Base-by-base conservation (phyloP, 2,113 vertebrate genomes). In the Thoracochromis brauschi region DNA sequence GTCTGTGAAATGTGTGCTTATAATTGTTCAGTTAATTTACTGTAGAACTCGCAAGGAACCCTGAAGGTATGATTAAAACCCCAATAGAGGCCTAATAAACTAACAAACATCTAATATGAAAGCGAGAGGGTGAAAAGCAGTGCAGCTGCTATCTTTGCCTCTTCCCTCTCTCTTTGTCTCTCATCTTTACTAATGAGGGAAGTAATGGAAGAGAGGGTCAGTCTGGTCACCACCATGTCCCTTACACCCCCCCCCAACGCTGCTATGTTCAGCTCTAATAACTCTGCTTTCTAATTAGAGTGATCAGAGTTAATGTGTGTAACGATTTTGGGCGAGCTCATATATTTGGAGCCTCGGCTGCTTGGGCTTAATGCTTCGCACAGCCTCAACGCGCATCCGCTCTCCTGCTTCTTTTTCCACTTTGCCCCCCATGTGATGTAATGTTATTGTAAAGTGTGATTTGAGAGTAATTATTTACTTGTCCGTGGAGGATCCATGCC, bases 381-480 rank as follows among this genome's bases (percentile, higher is more conserved):
- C 9, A 26, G 19, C 49, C 83, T 19, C 38, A 3, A 24, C 63
- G 8, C 9, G 45, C 75, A 21, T 49, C 17, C 83, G 5, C 6
- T 19, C 24, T 8, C 40, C 40, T 21, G 4, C 45, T n/a, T 13
- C 29, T 12, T 4, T 19, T 58, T 4, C 40, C 42, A 35, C 6
- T 24, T 7, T 11, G 3, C 42, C 63, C 42, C 40, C 35, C 17
- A 0, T 54, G 54, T 88, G 75, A 87, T 93, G 65, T 84, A 71
- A 88, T 87, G 81, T 86, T 87, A 91, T 91, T 91, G 88, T 94
- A 84, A 83, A 91, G 78, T 87, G 63, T 54, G 55, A 85, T 87
- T 83, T 12, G 53, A 81, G 78, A 85, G 87, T 91, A 88, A 92
- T 93, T 91, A 93, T 91, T 81, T 83, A 85, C 58, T 31, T 6